Evolutionary conservation across 2,797 vertebrate species (phyloP).

Genomic region (Platalea minor): DNA sequence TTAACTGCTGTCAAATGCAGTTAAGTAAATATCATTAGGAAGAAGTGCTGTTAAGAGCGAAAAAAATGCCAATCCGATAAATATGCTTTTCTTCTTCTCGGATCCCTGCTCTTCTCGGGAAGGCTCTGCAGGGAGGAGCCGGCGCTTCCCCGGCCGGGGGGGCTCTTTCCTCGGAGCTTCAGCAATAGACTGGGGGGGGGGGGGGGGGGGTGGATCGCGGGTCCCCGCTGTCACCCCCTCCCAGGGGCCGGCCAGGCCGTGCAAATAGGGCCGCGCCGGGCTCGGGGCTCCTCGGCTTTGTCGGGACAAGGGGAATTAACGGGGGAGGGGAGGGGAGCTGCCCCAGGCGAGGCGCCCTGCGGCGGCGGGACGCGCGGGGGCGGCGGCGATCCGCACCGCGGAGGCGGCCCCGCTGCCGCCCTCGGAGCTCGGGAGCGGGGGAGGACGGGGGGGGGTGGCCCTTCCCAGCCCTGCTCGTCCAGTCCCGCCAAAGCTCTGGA

Average conservation of each 20-base stretch:
- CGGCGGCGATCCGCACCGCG: neutral
- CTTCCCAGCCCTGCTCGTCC: neutral
- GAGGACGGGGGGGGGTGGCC: no score
- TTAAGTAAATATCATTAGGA: constrained; percentile 81
- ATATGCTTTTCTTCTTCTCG: constrained; percentile 63
- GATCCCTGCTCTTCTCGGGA: constrained; percentile 28
- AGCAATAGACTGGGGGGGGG: neutral
- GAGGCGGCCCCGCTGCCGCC: neutral
- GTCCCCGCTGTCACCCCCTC: neutral
- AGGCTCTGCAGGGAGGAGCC: neutral
- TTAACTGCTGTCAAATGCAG: constrained; percentile 83
- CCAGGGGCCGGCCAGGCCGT: neutral
- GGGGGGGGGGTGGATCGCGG: neutral
- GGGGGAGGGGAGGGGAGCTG: neutral
- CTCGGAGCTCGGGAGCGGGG: neutral
- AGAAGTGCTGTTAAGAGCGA: constrained; percentile 71
- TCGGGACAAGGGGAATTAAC: neutral
- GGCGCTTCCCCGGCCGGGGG: neutral
- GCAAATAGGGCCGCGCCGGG: neutral
- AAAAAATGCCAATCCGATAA: constrained; percentile 76
- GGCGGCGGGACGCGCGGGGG: neutral
- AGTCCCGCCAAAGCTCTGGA: neutral
- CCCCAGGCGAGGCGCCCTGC: neutral
- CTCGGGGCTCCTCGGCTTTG: neutral
- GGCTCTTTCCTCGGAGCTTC: neutral